Percentiles rank a stretch among this genome's conserved stretches.
phyloP scores from a whole-genome alignment of 30 jellyfish, hydroid and myxozoan genomes.

The Turritopsis dohrnii region DNA sequence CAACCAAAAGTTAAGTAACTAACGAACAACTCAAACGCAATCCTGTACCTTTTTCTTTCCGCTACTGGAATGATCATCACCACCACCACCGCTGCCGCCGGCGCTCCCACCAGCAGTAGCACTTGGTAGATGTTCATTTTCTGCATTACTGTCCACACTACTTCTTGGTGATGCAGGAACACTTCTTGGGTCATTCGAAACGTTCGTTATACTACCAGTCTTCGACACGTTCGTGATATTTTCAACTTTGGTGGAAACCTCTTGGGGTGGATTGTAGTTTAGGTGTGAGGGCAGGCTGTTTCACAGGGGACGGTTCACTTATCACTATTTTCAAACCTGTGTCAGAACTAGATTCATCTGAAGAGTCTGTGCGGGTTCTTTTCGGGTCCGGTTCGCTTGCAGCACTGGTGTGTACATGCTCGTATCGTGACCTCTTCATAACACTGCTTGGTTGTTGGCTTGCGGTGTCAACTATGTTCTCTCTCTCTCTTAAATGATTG shows the following conservation, averaged over 20 bases:
- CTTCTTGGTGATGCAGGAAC: neutral
- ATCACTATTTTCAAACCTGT: neutral
- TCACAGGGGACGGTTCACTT: neutral
- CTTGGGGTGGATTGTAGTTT: neutral
- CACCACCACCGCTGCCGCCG: conserved; percentile 4
- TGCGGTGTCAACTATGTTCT: neutral
- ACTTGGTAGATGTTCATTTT: neutral
- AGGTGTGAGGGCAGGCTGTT: neutral
- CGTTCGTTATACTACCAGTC: neutral
- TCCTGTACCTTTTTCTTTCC: conserved; percentile 30
- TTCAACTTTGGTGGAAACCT: neutral
- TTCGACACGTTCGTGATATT: neutral
- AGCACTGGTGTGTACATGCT: neutral
- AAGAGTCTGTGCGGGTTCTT: neutral
- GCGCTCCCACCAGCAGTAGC: neutral
- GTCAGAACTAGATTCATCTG: neutral
- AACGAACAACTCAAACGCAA: too few species aligned
- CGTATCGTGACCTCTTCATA: neutral
- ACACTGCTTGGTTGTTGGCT: neutral
- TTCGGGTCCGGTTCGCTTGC: neutral
- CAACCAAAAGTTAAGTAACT: neutral
- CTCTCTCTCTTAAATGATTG: neutral
- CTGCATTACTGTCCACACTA: conserved; percentile 11
- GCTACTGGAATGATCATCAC: neutral
- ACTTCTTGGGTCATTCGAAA: neutral